Evolutionary conservation across 2,797 vertebrate species (phyloP), one percentile per base, ranked within the genome.

Genomic region (Glyptemys insculpta): DNA sequence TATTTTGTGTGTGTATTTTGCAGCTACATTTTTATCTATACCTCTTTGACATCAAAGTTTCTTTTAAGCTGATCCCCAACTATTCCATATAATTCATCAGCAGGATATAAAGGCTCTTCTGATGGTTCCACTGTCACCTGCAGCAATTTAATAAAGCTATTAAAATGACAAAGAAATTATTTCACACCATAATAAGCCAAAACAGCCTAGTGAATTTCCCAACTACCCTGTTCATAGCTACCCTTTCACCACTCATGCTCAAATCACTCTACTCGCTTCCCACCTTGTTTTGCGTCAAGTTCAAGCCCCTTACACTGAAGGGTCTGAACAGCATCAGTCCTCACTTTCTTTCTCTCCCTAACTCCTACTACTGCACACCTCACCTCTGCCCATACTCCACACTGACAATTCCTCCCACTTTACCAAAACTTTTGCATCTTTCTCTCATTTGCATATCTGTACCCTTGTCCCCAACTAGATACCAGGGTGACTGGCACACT

Each of bases 21-120:
- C 23, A 41, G 83, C 34, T 88, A 37, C 27, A 25, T 54, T 85
- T 76, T 86, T 27, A 82, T 15, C 83, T 93, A 62, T 98, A 99
- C 99, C 99, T 99, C 99, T 98, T 99, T 98, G 96, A 99, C 97
- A 96, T 99, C 99, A 97, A 99, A 99, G 96, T 98, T 99, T 94
- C 99, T 99, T 98, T 99, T 99, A 49, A 99, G 96, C 95, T 99
- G 99, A 3, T 98, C 98, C 1, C 99, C 99, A 79, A 99, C 99
- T 86, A 99, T 99, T 87, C 99, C 99, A 27, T 99, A 99, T 82
- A 99, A 96, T 94, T 99, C 99, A 97, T 99, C 99, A 31, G 99
- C 97, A 79, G 99, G 99, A 97, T 98, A 99, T 50, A 99, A 98
- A 83, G 99, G 99, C 2, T 99, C 98, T 96, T 99, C 99, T 19